phyloP scores from a whole-genome alignment of 2,888 invertebrate species.

The Onthophagus sagittarius region DNA sequence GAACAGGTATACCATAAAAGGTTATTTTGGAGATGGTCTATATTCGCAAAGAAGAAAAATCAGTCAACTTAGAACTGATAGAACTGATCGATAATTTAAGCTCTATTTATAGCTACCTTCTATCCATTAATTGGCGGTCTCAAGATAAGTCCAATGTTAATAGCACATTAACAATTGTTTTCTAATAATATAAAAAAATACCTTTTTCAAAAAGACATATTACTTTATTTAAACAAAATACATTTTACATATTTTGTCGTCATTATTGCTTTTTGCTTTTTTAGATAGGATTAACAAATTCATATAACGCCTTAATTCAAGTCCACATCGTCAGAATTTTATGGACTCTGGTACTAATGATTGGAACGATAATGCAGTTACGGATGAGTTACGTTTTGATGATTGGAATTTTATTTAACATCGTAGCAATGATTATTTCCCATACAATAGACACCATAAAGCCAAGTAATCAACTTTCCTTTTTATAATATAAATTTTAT shows the following conservation, averaged over 20 bases:
- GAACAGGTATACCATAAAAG: too few relatives aligned
- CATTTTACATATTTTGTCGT: neutral
- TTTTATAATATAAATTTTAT: neutral
- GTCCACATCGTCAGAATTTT: conserved; percentile 39
- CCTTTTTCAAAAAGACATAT: too few relatives aligned
- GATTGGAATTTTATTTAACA: conserved; percentile 41
- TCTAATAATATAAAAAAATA: too few relatives aligned
- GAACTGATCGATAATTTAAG: too few relatives aligned
- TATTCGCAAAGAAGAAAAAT: too few relatives aligned
- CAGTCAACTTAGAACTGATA: too few relatives aligned
- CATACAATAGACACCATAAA: neutral
- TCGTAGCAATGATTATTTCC: conserved; percentile 33
- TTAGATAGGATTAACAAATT: conserved; percentile 34
- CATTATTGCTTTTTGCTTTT: conserved; percentile 25
- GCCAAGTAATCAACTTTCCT: neutral
- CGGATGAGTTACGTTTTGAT: conserved; percentile 41
- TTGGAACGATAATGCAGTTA: conserved; percentile 37
- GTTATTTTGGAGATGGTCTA: too few relatives aligned
- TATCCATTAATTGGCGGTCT: too few relatives aligned
- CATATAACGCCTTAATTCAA: conserved; percentile 38
- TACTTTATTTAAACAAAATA: too few relatives aligned
- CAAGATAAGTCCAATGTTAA: too few relatives aligned
- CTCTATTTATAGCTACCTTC: too few relatives aligned
- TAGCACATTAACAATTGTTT: too few relatives aligned
- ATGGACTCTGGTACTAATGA: conserved; percentile 41